A percentile compares a stretch with the other conserved stretches of the same genome.
Evolutionary conservation across 2,797 vertebrate species (phyloP).

Genomic region (Melanitta fusca): DNA sequence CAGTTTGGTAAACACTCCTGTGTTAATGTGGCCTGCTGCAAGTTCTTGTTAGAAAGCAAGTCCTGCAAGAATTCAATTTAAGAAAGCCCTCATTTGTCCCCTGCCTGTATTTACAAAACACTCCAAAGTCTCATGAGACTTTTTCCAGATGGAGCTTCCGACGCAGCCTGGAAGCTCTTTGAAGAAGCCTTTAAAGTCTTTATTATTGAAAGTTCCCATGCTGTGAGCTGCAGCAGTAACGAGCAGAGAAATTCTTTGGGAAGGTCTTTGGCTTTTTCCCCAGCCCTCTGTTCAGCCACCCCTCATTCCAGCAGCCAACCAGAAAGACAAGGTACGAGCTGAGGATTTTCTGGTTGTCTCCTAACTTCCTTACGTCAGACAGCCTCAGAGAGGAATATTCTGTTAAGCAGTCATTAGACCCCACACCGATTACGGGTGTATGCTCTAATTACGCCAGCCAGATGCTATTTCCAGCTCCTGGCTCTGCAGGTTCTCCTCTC

Average conservation of each 20-base stretch:
- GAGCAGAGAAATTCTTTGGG: constrained; percentile 2
- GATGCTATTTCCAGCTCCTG: constrained; percentile 13
- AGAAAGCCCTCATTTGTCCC: constrained; percentile 38
- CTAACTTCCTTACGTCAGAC: not conserved
- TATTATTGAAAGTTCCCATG: not conserved
- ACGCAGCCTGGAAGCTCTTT: constrained; percentile 25
- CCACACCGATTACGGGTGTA: not conserved
- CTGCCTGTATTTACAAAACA: constrained; percentile 58
- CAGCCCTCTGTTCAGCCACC: not conserved
- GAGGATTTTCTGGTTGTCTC: not conserved
- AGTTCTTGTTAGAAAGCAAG: constrained; percentile 5
- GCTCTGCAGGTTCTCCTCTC: constrained; percentile 30
- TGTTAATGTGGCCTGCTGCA: not conserved
- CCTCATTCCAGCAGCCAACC: not conserved
- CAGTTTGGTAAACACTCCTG: not conserved
- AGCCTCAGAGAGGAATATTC: not conserved
- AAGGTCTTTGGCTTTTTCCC: not conserved
- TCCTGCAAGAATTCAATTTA: constrained; percentile 27
- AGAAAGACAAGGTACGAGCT: not conserved
- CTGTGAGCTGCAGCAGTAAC: not conserved
- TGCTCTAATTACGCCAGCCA: not conserved
- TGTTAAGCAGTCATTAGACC: not conserved
- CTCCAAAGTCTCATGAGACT: constrained; percentile 18
- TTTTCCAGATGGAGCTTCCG: constrained; percentile 49
- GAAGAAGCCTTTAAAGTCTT: constrained; percentile 44